Conservation (phyloP, 2,797 vertebrate genomes). For the Clarias platycephalus region DNA sequence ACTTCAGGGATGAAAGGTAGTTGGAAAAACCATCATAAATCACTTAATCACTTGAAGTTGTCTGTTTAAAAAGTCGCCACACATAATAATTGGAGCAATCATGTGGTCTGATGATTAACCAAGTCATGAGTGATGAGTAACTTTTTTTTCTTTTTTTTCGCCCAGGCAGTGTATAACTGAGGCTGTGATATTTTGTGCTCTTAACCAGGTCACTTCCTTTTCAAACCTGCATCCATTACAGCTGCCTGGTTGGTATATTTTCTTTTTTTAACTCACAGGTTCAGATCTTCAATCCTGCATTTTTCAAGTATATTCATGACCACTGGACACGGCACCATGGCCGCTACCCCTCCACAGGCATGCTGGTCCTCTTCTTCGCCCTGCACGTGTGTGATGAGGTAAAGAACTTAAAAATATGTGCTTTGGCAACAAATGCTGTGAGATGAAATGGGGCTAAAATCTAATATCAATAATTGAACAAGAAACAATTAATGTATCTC, state of each 20-base stretch:
- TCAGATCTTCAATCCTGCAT: conserved; percentile 97
- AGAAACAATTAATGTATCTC: neutral
- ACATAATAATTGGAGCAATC: too few relatives aligned
- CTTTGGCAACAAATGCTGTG: neutral
- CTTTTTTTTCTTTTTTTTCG: too few relatives aligned
- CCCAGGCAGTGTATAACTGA: too few relatives aligned
- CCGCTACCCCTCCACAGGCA: conserved; percentile 96
- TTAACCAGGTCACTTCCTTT: neutral
- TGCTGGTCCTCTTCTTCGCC: conserved; percentile 97
- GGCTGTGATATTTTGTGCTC: neutral
- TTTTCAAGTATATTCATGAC: conserved; percentile 99
- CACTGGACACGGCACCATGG: conserved; percentile 93
- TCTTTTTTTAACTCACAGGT: conserved; percentile 72
- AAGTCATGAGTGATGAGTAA: too few relatives aligned
- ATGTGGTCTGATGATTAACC: too few relatives aligned
- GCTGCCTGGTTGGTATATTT: neutral
- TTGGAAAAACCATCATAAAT: too few relatives aligned
- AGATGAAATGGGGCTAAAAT: neutral
- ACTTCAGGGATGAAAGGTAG: too few relatives aligned
- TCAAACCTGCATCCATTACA: neutral
- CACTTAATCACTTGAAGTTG: too few relatives aligned
- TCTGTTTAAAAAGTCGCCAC: too few relatives aligned
- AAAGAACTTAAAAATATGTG: conserved; percentile 29
- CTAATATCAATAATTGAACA: neutral
- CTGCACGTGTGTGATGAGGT: conserved; percentile 97